phyloP scores from a whole-genome alignment of 1,140 invertebrate species.

The Aphelenchoides fujianensis region DNA sequence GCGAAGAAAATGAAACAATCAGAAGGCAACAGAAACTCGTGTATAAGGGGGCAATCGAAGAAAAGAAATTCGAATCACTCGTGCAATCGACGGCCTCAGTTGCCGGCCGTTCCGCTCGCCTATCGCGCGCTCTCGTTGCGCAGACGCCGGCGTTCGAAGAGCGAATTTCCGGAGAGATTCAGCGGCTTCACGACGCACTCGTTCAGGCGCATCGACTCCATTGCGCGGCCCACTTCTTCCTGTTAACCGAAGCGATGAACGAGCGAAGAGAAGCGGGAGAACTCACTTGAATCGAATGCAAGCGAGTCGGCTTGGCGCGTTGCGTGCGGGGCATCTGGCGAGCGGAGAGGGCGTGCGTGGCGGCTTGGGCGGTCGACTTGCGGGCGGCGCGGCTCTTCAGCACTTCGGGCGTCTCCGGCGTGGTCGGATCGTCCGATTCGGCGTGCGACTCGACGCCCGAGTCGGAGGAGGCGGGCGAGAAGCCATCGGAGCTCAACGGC shows the following conservation, averaged over 20 bases:
- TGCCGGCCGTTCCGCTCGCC: too few species aligned
- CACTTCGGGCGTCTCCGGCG: conserved; percentile 29
- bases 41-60: too few species aligned
- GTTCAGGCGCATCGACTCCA: conserved; percentile 88
- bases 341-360: conserved; percentile 31
- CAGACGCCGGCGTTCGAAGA: conserved; percentile 13
- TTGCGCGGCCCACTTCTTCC: conserved; percentile 93
- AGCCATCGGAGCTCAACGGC: conserved; percentile 1
- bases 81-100: too few species aligned
- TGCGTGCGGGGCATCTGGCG: conserved; percentile 18
- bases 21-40: too few species aligned
- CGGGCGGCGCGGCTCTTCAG: not conserved
- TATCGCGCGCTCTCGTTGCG: not conserved
- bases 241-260: conserved; percentile 36
- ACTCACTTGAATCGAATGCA: conserved; percentile 46
- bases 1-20: too few species aligned
- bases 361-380: not conserved
- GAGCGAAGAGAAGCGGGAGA: not conserved
- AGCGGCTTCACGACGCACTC: conserved; percentile 20
- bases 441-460: not conserved
- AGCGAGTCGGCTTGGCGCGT: conserved; percentile 39
- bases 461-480: not conserved
- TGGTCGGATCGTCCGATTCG: conserved; percentile 20
- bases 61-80: too few species aligned
- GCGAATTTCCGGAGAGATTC: conserved; percentile 14